Base-by-base conservation (phyloP, 2,888 invertebrate genomes). In the Dasysyrphus albostriatus region DNA sequence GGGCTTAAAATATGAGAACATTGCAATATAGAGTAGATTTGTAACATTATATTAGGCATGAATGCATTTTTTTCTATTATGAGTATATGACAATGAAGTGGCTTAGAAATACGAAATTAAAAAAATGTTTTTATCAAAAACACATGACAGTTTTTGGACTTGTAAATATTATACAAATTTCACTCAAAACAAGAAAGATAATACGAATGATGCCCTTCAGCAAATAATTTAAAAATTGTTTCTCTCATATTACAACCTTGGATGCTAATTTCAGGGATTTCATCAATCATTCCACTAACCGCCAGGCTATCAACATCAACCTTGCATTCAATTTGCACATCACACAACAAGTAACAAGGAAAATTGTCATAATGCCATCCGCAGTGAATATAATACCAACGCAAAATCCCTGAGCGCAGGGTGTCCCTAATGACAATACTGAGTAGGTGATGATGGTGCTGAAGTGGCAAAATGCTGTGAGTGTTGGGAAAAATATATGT, bases 351-450 rank as follows among this genome's bases (percentile, higher is more conserved):
- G n/a, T 10, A 47, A 61, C 81, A 42, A 77, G 72, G 72, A 75
- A 82, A 76, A 82, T 72, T 82, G 75, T 54, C 73, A 67, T 67
- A 67, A 56, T 59, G 77, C 19, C 63, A 63, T 3, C 5, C 12
- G 6, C 9, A 61, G 32, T 14, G 51, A 74, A 56, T 32, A 54
- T 24, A 24, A 24, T 24, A 24, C 24, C 24, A 24, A 6, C 16
- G 49, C n/a, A 1, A 5, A 16, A 39, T 39, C 44, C 5, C 9
- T 19, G 29, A 65, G 16, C 47, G 59, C 49, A 69, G 61, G 42
- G 61, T 47, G 61, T 79, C 61, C 61, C 34, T 83, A 83, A 83
- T 78, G 78, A 69, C 83, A 78, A 79, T 70, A 74, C 49, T 74
- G 70, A 79, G 79, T 79, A 79, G 69, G 83, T 70, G 79, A 54